Base-by-base conservation (phyloP, 2,888 invertebrate genomes). In the Drosophila putrida region DNA sequence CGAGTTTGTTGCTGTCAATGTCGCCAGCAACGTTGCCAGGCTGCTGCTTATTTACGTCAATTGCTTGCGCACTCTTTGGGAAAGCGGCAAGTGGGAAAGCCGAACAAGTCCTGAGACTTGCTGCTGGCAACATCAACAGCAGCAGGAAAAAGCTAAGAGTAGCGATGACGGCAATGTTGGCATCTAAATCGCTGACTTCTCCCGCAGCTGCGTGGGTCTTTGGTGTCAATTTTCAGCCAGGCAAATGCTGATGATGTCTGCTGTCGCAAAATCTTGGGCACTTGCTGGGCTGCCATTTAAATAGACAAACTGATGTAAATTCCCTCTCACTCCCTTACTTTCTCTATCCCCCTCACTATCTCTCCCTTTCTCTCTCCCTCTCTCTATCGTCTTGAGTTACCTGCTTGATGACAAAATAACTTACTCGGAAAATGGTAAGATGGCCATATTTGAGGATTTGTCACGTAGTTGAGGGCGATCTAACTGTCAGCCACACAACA, bases 11-110 rank as follows among this genome's bases (percentile, higher is more conserved):
- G 31, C 39, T 39, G 50, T 59, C 20, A 25, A 35, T 60, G 59
- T 51, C 25, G 53, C 13, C 10, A 31, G 44, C 43, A 49, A 20
- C 25, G 41, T 59, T 57, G 53, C 73, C 72, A 74, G 74, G 71
- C 70, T 75, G 80, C 69, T 77, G 69, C 80, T 84, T 87, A 87
- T 66, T 88, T 88, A 74, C 84, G 88, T 85, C 84, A 88, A 85
- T 81, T 85, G 86, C 86, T 85, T 80, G 84, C 79, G 80, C 71
- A 86, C 72, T 80, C 71, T 61, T 57, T 66, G 64, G 13, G 35
- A 25, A 63, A 28, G 31, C 28, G 28, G 49, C 64, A 38, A 31
- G 10, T 27, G 38, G 38, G 20, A 47, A 20, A 31, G 59, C 44
- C 53, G 31, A 51, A 13, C 43, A 35, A 20, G 50, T 74, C 68